Base-by-base conservation (phyloP, 2,888 invertebrate species). In the Amphiduros pacificus region DNA sequence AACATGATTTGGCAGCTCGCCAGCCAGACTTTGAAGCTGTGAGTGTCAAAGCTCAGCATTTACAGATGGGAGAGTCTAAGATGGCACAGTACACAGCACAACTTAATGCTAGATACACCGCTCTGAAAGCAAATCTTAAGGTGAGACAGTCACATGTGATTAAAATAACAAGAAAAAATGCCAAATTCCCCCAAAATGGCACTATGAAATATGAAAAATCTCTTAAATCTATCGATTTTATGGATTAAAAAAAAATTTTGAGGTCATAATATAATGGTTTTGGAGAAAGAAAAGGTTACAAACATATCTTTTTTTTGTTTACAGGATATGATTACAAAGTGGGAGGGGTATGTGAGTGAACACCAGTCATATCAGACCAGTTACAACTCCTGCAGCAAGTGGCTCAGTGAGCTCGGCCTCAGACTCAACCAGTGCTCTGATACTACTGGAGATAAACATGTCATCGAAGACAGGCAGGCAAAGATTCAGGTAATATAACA, bases 1-100 rank as follows among this genome's bases (percentile, higher is more conserved):
- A 91, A 6, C 90, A 92, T 65, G 85, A 88, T 51, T 89, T 96
- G 50, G 84, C 89, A 50, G 87, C 87, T 17, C 90, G 91, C 74
- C 94, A 96, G 82, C 89, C 89, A 71, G 90, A 90, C 77, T 89
- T 96, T 60, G 94, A 94, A 78, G 87, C 88, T 6, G 93, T 95
- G 75, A 89, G 92, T 24, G 94, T 94, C 79, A 89, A 89, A 77
- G 91, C 93, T 17, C 92, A 94, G 75, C 88, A 89, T 28, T 85
- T 94, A 1, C 92, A 93, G 78, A 86, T 90, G 0, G 91, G 91
- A 0, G 94, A 94, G 74, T 88, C 92, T 55, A 87, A 92, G 72
- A 83, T 95, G 27, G 92, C 93, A 77, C 91, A 92, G 5, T 85
- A 93, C 57, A 90, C 94, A 24, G 90, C 92, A 0, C 94, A 95